Evolutionary conservation across 2,113 vertebrate genomes (phyloP).

Genomic region (Chlamydotis undulata): DNA sequence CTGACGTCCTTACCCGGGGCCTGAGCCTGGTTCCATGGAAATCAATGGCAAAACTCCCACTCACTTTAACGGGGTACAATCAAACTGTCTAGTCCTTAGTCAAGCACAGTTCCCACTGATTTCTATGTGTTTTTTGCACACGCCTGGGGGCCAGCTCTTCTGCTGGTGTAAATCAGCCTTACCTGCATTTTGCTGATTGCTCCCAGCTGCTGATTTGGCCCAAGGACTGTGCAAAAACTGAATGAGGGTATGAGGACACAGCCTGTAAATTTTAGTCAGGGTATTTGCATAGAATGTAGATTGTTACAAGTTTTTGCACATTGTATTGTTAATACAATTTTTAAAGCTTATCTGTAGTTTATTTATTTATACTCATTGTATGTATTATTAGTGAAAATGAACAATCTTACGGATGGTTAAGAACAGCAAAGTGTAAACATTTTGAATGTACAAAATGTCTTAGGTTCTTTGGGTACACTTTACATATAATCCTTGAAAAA

Average conservation of each 20-base stretch:
- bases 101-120: conserved; percentile 49
- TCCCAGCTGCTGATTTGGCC: neutral
- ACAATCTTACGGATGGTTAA: conserved; percentile 56
- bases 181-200: neutral
- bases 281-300: conserved; percentile 86
- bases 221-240: conserved; percentile 49
- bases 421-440: conserved; percentile 64
- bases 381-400: conserved; percentile 71
- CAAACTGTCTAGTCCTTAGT: conserved; percentile 60
- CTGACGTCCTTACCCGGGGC: conserved; percentile 24
- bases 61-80: conserved; percentile 47
- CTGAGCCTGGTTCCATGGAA: conserved; percentile 47
- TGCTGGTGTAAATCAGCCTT: neutral
- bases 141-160: neutral
- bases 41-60: conserved; percentile 32
- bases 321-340: conserved; percentile 76
- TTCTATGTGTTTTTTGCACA: conserved; percentile 51
- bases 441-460: conserved; percentile 78
- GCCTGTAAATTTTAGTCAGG: conserved; percentile 81
- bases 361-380: conserved; percentile 82
- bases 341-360: conserved; percentile 77
- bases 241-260: conserved; percentile 53
- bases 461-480: conserved; percentile 61
- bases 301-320: conserved; percentile 78
- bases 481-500: conserved; percentile 54